These are phyloP conservation scores for Geothlypis trichas DNA, from an alignment of 2,113 vertebrate genomes.

Conservation along the genomic window DNA sequence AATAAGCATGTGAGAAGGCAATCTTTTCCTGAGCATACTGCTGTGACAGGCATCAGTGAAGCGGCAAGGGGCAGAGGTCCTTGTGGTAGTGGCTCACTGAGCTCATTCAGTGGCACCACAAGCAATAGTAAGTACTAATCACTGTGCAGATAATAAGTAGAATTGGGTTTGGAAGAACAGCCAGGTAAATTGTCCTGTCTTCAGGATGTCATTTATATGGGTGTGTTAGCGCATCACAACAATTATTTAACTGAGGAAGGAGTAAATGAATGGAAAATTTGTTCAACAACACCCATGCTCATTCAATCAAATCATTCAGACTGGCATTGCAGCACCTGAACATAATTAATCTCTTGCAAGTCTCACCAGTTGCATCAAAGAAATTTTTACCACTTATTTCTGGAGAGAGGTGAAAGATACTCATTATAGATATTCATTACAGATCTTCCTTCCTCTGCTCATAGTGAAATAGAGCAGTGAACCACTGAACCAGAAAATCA, in stretches of 20 bases:
- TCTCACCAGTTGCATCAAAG: neutral
- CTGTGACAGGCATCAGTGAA: neutral
- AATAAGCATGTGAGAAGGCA: neutral
- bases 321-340: rapidly evolving
- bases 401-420: neutral
- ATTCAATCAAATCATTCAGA: neutral
- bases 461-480: neutral
- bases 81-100: neutral
- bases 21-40: neutral
- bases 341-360: neutral
- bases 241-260: neutral
- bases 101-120: neutral
- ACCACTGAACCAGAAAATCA: neutral
- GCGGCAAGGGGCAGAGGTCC: neutral
- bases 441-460: neutral
- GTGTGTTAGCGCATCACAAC: neutral
- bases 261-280: neutral
- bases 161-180: neutral
- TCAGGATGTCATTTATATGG: neutral
- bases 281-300: neutral
- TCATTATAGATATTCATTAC: neutral
- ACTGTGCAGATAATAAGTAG: neutral
- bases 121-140: neutral
- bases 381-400: neutral
- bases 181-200: neutral